phyloP scores from a whole-genome alignment of 2,113 vertebrate genomes.

The Dolichotis patagonum region DNA sequence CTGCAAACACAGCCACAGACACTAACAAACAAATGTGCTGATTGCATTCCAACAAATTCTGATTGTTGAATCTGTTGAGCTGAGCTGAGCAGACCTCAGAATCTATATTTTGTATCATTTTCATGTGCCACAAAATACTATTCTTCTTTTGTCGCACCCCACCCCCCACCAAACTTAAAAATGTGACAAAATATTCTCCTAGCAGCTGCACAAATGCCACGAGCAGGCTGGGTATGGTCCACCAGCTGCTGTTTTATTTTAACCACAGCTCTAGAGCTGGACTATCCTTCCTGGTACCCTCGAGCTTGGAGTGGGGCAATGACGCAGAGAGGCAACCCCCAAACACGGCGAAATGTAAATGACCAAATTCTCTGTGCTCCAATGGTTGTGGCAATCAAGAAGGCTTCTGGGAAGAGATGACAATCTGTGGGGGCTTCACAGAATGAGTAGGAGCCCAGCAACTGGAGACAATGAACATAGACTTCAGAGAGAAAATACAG shows the following conservation, averaged over 20 bases:
- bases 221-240: background rate
- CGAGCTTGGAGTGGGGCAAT: background rate
- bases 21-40: background rate
- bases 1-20: background rate
- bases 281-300: background rate
- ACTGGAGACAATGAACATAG: background rate
- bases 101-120: slow-evolving; percentile 20
- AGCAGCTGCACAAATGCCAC: background rate
- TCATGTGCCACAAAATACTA: background rate
- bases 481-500: background rate
- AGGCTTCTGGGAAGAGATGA: slow-evolving; percentile 1
- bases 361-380: background rate
- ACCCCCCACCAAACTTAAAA: background rate
- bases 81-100: background rate
- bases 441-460: background rate
- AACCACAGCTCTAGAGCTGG: background rate
- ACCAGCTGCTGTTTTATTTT: background rate
- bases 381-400: background rate
- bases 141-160: background rate
- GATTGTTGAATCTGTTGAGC: no score
- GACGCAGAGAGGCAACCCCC: background rate
- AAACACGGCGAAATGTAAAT: background rate
- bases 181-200: background rate
- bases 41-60: background rate
- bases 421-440: background rate